Conservation (phyloP, 2,113 vertebrate genomes). For the Gallinago paraguaiae region DNA sequence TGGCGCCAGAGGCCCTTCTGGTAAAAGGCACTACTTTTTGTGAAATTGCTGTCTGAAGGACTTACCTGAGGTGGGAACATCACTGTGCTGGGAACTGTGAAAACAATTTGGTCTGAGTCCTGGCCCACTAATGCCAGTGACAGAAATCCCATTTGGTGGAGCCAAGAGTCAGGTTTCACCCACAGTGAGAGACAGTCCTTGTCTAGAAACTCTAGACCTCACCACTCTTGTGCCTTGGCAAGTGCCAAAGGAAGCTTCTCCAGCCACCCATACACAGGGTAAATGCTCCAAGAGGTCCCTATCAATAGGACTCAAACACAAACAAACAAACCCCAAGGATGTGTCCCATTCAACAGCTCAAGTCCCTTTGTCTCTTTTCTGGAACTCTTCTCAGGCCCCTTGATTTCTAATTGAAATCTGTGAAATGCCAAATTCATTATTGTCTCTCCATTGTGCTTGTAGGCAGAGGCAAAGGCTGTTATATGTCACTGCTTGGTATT, state of each 20-base stretch:
- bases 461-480: not conserved
- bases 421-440: not conserved
- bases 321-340: not conserved
- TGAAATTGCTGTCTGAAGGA: not conserved
- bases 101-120: not conserved
- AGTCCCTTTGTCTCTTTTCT: constrained; percentile 8
- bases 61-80: not conserved
- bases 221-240: not conserved
- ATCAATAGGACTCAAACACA: not conserved
- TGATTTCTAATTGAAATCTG: not conserved
- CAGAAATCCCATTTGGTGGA: not conserved
- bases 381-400: not conserved
- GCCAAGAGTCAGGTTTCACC: not conserved
- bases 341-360: not conserved
- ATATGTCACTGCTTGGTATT: not conserved
- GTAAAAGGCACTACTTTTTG: not conserved
- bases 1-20: too few relatives aligned
- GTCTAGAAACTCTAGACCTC: not conserved
- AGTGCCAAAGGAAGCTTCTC: not conserved
- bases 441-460: not conserved
- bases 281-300: not conserved
- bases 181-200: not conserved
- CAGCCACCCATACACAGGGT: not conserved
- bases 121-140: rapidly evolving
- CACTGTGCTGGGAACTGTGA: not conserved